Conservation (phyloP, 2,113 vertebrate genomes). For the Pseudorectes ferrugineus region DNA sequence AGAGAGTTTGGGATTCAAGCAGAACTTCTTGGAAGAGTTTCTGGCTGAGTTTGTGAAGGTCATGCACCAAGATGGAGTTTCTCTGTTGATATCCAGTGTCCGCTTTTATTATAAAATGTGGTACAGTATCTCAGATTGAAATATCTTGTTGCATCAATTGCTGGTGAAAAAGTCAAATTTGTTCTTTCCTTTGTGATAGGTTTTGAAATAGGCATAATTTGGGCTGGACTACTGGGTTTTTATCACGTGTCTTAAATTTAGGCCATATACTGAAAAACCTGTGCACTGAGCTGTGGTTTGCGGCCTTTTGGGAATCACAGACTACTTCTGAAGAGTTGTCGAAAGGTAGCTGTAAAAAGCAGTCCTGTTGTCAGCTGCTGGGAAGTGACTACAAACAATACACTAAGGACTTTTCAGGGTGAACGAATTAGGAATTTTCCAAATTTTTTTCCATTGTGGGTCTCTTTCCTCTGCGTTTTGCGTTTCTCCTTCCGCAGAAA, state of each 20-base stretch:
- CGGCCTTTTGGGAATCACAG: accelerated
- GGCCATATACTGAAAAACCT: background rate
- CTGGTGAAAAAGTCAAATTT: background rate
- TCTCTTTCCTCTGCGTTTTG: background rate
- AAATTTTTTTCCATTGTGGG: background rate
- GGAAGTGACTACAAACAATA: background rate
- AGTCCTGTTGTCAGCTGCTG: background rate
- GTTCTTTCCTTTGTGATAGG: background rate
- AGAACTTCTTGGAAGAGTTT: background rate
- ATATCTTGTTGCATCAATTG: background rate
- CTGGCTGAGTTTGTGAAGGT: background rate
- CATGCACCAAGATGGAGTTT: background rate
- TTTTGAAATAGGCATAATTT: background rate
- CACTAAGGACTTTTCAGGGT: background rate
- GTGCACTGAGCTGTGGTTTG: background rate
- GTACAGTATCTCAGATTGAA: background rate
- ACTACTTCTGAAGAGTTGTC: background rate
- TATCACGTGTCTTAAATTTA: background rate
- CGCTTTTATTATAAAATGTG: background rate
- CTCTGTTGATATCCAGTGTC: background rate
- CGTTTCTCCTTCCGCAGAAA: background rate
- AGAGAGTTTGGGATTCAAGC: background rate
- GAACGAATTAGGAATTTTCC: background rate
- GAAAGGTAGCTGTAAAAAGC: background rate
- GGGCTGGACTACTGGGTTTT: background rate